phyloP scores from a whole-genome alignment of 2,888 invertebrate genomes.

The Fragum fragum region DNA sequence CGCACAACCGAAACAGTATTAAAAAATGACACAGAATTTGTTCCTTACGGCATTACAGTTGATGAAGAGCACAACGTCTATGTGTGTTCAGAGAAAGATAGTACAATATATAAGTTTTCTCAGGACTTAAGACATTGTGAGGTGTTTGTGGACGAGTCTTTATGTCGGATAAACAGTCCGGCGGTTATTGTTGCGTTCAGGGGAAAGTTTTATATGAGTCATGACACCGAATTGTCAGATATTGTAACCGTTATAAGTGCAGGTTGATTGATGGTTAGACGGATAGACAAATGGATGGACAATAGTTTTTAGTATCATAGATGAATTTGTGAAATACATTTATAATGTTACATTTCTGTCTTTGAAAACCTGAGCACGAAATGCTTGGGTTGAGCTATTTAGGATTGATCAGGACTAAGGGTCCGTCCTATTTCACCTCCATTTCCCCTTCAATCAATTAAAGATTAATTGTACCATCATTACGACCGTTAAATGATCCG shows the following conservation, averaged over 20 bases:
- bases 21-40: background rate
- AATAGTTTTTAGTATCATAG: too few relatives aligned
- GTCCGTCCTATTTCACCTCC: too few relatives aligned
- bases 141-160: background rate
- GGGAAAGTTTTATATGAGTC: background rate
- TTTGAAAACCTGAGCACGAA: too few relatives aligned
- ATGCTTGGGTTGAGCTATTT: too few relatives aligned
- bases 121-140: background rate
- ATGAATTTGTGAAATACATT: too few relatives aligned
- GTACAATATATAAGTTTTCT: background rate
- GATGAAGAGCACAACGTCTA: constrained; percentile 4
- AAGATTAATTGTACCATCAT: too few relatives aligned
- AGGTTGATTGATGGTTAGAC: too few relatives aligned
- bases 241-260: background rate
- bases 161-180: background rate
- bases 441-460: too few relatives aligned
- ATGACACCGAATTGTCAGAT: background rate
- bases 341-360: too few relatives aligned
- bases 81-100: constrained; percentile 9
- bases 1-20: background rate
- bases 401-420: too few relatives aligned
- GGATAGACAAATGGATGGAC: too few relatives aligned
- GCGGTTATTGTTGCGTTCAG: background rate
- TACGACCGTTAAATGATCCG: too few relatives aligned
- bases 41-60: constrained; percentile 1